Evolutionary conservation across 2,797 vertebrate genomes (phyloP), one percentile per base, ranked within the genome.

Genomic region (Pseudocheirus occidentalis): DNA sequence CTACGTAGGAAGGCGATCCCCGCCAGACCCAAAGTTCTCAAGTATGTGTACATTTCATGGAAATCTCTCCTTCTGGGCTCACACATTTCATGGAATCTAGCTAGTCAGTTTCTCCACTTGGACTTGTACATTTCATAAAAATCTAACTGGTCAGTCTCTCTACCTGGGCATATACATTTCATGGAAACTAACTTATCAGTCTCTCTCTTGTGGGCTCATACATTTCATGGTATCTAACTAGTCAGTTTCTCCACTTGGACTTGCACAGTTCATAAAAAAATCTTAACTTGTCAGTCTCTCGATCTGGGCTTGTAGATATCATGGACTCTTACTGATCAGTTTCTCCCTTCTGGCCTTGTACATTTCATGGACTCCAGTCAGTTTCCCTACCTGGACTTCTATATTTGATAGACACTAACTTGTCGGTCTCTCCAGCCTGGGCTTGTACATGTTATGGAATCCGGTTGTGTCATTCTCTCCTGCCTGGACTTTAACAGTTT

Each of bases 401-500:
- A 40, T 3, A 24, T 81, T 53, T 90, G 50, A 54, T 54, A 31
- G 50, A n/a, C 6, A 34, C 90, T 50, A 87, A 90, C 90, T 90
- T 90, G 50, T 90, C 52, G 9, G 52, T 90, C 46, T 54, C 66
- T 54, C 53, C 16, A 31, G 96, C 95, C 90, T 93, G 24, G 97
- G 96, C 87, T 97, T 95, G n/a, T 40, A 24, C n/a, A 24, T 46
- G n/a, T 27, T 29, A 18, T 81, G 66, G n/a, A 81, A 81, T 81
- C 66, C n/a, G 24, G 66, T 46, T 46, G n/a, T 81, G 66, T 81
- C 40, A 87, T 87, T 46, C 73, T 27, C 40, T 87, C 40, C 9
- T 3, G 0, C 24, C 24, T 40, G 66, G 18, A 46, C 18, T 46
- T 81, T 81, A 81, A 40, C n/a, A 40, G 73, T 40, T 87, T 50